Percentiles rank a stretch among this genome's conserved stretches.
Evolutionary conservation across 92 coral and sea anemone genomes (phyloP).

Genomic region (Phymanthus crucifer): DNA sequence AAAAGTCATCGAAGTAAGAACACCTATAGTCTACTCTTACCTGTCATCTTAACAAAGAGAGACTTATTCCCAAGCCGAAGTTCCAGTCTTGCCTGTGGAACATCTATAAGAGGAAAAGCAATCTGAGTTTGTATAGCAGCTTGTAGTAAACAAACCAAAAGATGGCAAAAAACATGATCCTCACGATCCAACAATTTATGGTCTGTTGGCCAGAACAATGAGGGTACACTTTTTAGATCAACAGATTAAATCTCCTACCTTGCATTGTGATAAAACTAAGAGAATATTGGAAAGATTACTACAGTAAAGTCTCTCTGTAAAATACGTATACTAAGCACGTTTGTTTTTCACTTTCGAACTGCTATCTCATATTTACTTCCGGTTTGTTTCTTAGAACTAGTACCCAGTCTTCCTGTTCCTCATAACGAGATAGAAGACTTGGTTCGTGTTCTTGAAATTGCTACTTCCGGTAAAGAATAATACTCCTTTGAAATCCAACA

Average conservation of each 20-base stretch:
- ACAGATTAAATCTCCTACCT: neutral
- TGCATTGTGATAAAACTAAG: neutral
- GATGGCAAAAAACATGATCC: too few relatives aligned
- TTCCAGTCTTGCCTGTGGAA: too few relatives aligned
- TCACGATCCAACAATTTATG: too few relatives aligned
- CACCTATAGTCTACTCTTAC: neutral
- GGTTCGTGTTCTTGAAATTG: neutral
- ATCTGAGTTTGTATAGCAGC: too few relatives aligned
- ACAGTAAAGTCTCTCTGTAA: too few relatives aligned
- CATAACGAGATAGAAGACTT: neutral
- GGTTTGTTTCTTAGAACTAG: constrained; percentile 1
- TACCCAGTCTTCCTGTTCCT: neutral
- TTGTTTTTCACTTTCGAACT: neutral
- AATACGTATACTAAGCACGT: neutral
- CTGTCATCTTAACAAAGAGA: too few relatives aligned
- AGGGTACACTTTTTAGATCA: neutral
- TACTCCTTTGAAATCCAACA: neutral
- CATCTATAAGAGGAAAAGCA: too few relatives aligned
- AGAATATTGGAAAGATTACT: neutral
- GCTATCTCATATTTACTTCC: neutral
- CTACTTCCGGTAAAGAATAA: neutral
- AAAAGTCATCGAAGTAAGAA: too few relatives aligned
- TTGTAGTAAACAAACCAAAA: too few relatives aligned
- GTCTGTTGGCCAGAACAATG: too few relatives aligned
- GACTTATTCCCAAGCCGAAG: too few relatives aligned